Base-by-base conservation (phyloP, 1,140 invertebrate species). In the Drosophila repletoides region DNA sequence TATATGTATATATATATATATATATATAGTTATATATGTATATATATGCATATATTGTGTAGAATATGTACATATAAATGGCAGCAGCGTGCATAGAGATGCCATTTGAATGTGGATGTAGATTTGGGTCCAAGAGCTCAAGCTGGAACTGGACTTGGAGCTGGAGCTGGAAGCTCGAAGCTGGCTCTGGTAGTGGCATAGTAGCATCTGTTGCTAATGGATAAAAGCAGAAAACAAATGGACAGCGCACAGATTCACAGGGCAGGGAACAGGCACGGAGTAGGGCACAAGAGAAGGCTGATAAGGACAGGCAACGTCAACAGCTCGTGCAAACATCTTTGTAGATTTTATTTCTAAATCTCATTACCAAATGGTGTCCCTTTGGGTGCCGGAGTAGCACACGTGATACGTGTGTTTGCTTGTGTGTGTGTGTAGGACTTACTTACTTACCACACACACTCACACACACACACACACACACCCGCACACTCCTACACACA, bases 291-390 rank as follows among this genome's bases (percentile, higher is more conserved):
- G 51, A 48, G 56, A 38, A 29, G 36, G 55, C n/a, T n/a, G 26
- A 43, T 31, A 29, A 34, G 29, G 31, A 61, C 65, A 41, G 56
- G 56, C 64, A 67, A 67, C 77, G 77, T 84, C 77, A 84, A 81
- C 77, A 81, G 77, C 79, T 81, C 77, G 77, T 63, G 77, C 79
- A 83, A 83, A 83, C 79, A 83, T 83, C 79, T 83, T 83, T 83
- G 79, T 83, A 86, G 79, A 83, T 83, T 83, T 83, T 83, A 83
- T 83, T 83, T 86, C 79, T 83, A 83, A 83, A 83, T 83, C 79
- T 83, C 79, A 83, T 83, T 83, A 83, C 80, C 79, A 83, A 83
- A 86, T 83, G 79, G 79, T 83, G 79, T 83, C 79, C 79, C 79
- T 72, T 71, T 55, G 55, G 72, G 55, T 53, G 49, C 7, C 19